phyloP scores from a whole-genome alignment of 2,797 vertebrate species.

The Scyliorhinus canicula region DNA sequence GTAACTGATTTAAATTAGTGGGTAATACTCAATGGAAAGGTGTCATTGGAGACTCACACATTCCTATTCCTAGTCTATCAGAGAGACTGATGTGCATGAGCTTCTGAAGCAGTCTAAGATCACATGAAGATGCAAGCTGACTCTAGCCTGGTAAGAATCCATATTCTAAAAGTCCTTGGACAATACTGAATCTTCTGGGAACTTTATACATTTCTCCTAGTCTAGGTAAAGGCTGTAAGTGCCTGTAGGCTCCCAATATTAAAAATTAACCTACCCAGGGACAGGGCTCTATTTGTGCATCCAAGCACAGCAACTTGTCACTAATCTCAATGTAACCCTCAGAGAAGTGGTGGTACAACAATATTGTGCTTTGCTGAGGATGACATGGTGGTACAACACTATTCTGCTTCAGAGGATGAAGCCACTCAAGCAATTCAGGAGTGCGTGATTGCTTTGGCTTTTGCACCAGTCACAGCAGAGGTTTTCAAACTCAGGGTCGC shows the following conservation, averaged over 20 bases:
- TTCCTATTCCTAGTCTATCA: neutral
- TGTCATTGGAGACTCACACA: neutral
- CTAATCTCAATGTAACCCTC: neutral
- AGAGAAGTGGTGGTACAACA: neutral
- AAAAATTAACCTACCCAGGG: neutral
- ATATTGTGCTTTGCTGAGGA: neutral
- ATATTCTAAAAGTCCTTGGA: neutral
- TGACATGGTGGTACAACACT: neutral
- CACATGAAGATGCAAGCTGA: neutral
- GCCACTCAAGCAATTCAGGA: neutral
- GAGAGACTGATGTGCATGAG: neutral
- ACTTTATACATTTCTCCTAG: slow-evolving; percentile 10
- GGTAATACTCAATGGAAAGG: neutral
- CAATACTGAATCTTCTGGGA: slow-evolving; percentile 7
- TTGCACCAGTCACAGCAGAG: too few relatives aligned
- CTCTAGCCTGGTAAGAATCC: neutral
- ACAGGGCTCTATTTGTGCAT: neutral
- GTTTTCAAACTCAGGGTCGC: too few relatives aligned
- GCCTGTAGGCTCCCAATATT: slow-evolving; percentile 14
- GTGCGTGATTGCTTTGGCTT: neutral
- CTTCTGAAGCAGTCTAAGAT: neutral
- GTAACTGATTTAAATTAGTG: neutral
- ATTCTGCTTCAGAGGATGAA: slow-evolving; percentile 8
- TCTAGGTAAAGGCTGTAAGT: neutral
- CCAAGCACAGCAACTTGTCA: slow-evolving; percentile 27